Evolutionary conservation across 2,888 invertebrate genomes (phyloP).

Genomic region (Lasioglossum vierecki): DNA sequence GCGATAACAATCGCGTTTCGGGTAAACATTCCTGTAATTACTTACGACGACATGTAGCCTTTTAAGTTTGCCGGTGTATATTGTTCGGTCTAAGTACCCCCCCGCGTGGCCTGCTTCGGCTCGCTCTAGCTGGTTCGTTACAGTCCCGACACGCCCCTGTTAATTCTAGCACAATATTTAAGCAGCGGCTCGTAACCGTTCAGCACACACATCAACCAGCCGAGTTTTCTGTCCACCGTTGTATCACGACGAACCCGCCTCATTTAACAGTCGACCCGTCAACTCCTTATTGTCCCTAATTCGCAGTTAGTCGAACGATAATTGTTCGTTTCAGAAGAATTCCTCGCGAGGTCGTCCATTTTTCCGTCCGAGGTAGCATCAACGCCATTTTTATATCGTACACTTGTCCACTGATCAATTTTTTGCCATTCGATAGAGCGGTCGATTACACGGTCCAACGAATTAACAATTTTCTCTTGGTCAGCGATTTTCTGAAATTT

Average conservation of each 20-base stretch:
- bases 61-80: constrained; percentile 45
- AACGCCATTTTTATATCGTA: too few species aligned
- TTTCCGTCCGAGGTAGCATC: not conserved
- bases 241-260: constrained; percentile 40
- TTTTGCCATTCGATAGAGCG: too few species aligned
- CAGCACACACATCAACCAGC: constrained; percentile 41
- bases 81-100: constrained; percentile 36
- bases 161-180: constrained; percentile 74
- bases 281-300: constrained; percentile 41
- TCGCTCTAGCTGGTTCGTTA: constrained; percentile 68
- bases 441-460: too few species aligned
- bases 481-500: too few species aligned
- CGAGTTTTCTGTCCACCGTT: constrained; percentile 50
- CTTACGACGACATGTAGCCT: constrained; percentile 22
- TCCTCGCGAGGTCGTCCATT: not conserved
- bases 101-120: constrained; percentile 28
- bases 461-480: too few species aligned
- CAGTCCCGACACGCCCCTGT: constrained; percentile 68
- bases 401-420: too few species aligned
- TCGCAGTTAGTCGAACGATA: constrained; percentile 13
- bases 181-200: constrained; percentile 59
- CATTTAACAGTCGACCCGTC: constrained; percentile 44
- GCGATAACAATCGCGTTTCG: constrained; percentile 23
- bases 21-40: constrained; percentile 43
- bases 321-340: not conserved